These are phyloP conservation scores for Apaloderma vittatum DNA, from an alignment of 2,113 vertebrate genomes.

Conservation along the genomic window DNA sequence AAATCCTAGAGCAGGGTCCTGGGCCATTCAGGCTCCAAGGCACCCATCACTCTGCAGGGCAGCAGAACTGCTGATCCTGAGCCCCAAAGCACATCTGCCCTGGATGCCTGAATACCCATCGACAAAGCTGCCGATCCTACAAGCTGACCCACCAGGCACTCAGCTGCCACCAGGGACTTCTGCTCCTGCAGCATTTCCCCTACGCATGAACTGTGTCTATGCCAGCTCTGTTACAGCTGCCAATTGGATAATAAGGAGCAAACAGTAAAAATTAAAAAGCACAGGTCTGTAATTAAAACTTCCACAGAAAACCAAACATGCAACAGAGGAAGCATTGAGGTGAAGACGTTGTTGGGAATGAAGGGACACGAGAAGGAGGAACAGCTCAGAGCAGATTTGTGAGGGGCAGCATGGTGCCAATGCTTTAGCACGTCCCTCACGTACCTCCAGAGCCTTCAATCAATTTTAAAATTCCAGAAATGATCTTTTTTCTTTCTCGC, in stretches of 20 bases:
- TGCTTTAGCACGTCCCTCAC: not conserved
- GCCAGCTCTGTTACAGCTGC: not conserved
- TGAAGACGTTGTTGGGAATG: not conserved
- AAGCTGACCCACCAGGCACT: not conserved
- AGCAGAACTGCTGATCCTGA: accelerated
- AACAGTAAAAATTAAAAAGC: not conserved
- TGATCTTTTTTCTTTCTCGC: not conserved
- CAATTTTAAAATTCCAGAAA: conserved; percentile 23
- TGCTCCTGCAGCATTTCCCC: not conserved
- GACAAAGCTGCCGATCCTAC: not conserved
- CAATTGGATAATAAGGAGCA: accelerated
- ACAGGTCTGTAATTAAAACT: not conserved
- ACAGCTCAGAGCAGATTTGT: not conserved
- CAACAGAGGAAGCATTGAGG: not conserved
- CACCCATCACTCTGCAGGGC: accelerated
- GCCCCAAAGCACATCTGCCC: not conserved
- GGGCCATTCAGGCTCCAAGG: accelerated
- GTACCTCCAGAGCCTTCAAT: not conserved
- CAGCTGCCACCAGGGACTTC: not conserved
- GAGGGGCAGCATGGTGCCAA: not conserved
- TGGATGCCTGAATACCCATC: accelerated
- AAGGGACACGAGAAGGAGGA: not conserved
- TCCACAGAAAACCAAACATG: not conserved
- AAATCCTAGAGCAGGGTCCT: not conserved
- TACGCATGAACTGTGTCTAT: accelerated